Percentiles rank a stretch among this genome's conserved stretches.
These are phyloP conservation scores for Erethizon dorsatum DNA, from an alignment of 2,797 vertebrate genomes.

Conservation along the genomic window DNA sequence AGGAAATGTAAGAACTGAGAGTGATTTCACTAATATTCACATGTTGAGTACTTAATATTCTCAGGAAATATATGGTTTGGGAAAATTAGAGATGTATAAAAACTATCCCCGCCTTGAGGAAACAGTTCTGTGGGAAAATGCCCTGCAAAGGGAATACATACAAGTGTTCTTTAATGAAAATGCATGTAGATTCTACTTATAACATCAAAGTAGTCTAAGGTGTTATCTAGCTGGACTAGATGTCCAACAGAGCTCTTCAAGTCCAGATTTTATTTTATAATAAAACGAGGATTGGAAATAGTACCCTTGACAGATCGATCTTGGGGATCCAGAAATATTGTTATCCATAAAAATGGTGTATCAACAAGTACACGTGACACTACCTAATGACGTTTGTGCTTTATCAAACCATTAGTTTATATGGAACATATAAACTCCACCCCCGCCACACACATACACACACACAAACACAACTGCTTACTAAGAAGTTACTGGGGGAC, in stretches of 20 bases:
- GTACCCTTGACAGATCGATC: neutral
- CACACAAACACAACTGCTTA: slow-evolving; percentile 29
- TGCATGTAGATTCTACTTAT: slow-evolving; percentile 9
- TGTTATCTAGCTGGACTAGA: neutral
- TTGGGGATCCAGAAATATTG: slow-evolving; percentile 49
- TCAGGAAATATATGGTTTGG: slow-evolving; percentile 14
- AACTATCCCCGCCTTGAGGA: slow-evolving; percentile 13
- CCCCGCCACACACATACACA: neutral
- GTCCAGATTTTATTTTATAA: neutral
- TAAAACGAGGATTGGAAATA: neutral
- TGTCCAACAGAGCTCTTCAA: neutral
- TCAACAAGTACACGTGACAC: neutral
- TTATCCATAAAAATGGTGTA: slow-evolving; percentile 1
- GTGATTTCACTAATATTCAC: neutral
- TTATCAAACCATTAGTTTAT: slow-evolving; percentile 24
- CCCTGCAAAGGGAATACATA: neutral
- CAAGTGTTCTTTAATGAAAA: slow-evolving; percentile 40
- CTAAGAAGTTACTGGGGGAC: slow-evolving; percentile 65
- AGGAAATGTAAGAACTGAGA: slow-evolving; percentile 38
- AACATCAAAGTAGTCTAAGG: slow-evolving; percentile 20
- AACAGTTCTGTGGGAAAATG: neutral
- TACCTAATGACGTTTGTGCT: neutral
- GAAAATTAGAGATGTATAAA: slow-evolving; percentile 53
- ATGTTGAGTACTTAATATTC: slow-evolving; percentile 19
- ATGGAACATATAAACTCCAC: neutral